These are phyloP conservation scores for Festucalex cinctus DNA, from an alignment of 2,113 vertebrate species.

Conservation along the genomic window DNA sequence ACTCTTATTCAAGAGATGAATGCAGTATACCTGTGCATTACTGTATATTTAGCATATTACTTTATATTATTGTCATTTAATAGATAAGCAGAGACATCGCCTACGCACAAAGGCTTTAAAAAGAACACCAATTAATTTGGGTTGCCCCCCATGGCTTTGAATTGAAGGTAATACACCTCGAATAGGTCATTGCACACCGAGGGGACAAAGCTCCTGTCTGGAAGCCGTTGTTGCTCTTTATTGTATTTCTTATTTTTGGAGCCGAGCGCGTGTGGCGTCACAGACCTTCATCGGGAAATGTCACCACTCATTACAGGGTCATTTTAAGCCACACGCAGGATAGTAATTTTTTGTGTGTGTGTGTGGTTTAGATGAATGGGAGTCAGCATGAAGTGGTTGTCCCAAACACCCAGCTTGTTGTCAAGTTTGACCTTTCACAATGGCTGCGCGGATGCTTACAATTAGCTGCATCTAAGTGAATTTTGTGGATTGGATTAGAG, in stretches of 20 bases:
- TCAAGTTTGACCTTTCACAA: slow-evolving; percentile 54
- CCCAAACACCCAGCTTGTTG: slow-evolving; percentile 14
- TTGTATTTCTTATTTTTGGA: slow-evolving; percentile 9
- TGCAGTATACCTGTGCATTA: not conserved
- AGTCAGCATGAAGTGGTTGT: slow-evolving; percentile 7
- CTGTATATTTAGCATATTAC: not conserved
- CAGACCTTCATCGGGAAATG: slow-evolving; percentile 55
- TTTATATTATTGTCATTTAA: not conserved
- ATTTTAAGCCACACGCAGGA: slow-evolving; percentile 9
- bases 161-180: slow-evolving; percentile 59
- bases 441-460: slow-evolving; percentile 23
- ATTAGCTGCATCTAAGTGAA: slow-evolving; percentile 43
- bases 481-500: slow-evolving; percentile 25
- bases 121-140: slow-evolving; percentile 30
- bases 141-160: slow-evolving; percentile 37
- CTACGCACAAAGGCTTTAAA: slow-evolving; percentile 14
- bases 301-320: slow-evolving; percentile 45
- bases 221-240: slow-evolving; percentile 4
- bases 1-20: no score
- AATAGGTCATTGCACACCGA: slow-evolving; percentile 56
- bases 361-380: slow-evolving; percentile 25
- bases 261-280: slow-evolving; percentile 18
- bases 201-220: slow-evolving; percentile 22
- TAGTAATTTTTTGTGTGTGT: not conserved
- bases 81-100: slow-evolving; percentile 23